Base-by-base conservation (phyloP, 1,140 invertebrate species). In the Dreissena polymorpha region DNA sequence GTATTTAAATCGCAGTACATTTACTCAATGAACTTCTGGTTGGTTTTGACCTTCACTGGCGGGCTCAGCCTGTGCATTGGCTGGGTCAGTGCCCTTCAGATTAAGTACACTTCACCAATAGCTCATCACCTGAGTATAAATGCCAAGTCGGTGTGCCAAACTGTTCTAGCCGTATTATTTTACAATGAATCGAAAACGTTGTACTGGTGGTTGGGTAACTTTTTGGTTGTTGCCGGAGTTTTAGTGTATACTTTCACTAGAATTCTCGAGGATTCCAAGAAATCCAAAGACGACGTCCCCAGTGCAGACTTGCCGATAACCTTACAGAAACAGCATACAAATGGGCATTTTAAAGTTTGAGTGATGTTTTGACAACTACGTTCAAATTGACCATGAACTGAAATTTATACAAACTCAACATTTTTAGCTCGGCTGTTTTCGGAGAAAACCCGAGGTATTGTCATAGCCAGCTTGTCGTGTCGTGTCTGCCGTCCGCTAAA, bases 111-210 rank as follows among this genome's bases (percentile, higher is more conserved):
- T 0, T 92, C 92, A 0, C 92, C 92, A 0, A 88, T 92, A 6
- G 91, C 91, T 2, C 92, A 93, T 84, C 91, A 93, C 70, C 89
- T 93, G 50, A 93, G 92, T 78, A 92, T 92, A 71, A 93, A 92
- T 77, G 87, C 91, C 16, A 93, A 93, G 69, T 91, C 92, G 0
- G 88, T 93, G 8, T 63, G 88, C n/a, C 92, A 92, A 88, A 93
- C 92, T 13, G 65, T 92, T 29, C 82, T 93, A 23, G 92, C 92
- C 13, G 90, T 93, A 14, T 27, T 91, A 10, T 89, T 87, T 68
- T 90, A 88, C 79, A 77, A 88, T 3, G 91, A 92, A 72, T 70
- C 74, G 0, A 92, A 92, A 68, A 88, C 89, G 14, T 51, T 85
- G 12, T 73, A 89, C 21, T 93, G 92, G 92, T 93, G 92, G 92